phyloP scores from a whole-genome alignment of 2,797 vertebrate genomes.

The Enteromius paludinosus region DNA sequence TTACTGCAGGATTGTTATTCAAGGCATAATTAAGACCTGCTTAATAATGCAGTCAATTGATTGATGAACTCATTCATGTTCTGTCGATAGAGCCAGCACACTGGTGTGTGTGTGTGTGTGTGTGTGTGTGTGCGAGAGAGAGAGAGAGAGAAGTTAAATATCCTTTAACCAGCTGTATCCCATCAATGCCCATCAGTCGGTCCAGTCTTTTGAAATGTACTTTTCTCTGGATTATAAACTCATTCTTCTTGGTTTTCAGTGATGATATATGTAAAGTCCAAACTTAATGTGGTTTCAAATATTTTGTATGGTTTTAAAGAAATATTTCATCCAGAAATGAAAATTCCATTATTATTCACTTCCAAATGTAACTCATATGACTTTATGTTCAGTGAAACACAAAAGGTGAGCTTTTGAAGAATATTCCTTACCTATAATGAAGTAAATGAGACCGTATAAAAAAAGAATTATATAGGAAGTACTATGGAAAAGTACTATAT shows the following conservation, averaged over 20 bases:
- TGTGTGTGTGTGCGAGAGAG: not conserved
- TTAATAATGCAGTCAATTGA: conserved; percentile 64
- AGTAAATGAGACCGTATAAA: not conserved
- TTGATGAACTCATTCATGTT: conserved; percentile 60
- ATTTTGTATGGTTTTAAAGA: conserved; percentile 5
- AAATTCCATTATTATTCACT: not conserved
- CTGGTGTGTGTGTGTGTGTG: not conserved
- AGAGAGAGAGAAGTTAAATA: conserved; percentile 40
- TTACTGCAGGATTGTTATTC: conserved; percentile 35
- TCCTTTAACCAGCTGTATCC: conserved; percentile 53
- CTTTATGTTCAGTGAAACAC: not conserved
- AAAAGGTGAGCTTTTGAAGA: not conserved
- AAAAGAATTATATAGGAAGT: too few species aligned
- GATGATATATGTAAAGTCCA: conserved; percentile 11
- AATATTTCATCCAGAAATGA: not conserved
- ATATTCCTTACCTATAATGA: not conserved
- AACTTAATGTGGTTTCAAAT: conserved; percentile 41
- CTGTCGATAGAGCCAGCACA: conserved; percentile 52
- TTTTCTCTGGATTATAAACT: conserved; percentile 24
- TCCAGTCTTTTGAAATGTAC: conserved; percentile 44
- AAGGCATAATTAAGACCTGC: conserved; percentile 56
- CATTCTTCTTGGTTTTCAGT: conserved; percentile 14
- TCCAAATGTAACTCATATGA: not conserved
- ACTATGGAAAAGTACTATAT: not conserved
- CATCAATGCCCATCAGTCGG: conserved; percentile 46